Base-by-base conservation (phyloP, 1,140 invertebrate species). In the Tribolium madens region DNA sequence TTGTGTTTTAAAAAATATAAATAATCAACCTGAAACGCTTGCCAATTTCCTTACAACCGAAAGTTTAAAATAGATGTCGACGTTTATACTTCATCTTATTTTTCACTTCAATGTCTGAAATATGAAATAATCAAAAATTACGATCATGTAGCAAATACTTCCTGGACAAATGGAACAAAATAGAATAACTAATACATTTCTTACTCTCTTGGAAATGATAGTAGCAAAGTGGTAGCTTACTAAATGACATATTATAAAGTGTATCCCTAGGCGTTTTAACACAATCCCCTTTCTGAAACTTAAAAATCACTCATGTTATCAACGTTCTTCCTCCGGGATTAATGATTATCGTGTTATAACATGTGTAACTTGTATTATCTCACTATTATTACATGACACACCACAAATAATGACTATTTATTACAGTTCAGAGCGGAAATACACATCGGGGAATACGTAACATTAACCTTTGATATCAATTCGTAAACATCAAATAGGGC, bases 341-440 rank as follows among this genome's bases (percentile, higher is more conserved):
- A 60, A 60, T 60, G 53, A 26, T 60, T 33, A 64, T 64, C 57
- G n/a, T 64, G 57, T 64, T 64, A 64, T 33, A 64, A 64, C 57
- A 64, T 33, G 57, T 64, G 57, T 64, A 64, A 26, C 21, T 64
- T 26, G 52, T 57, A 64, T 12, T 36, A 64, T 64, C 57, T 64
- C 57, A 33, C 57, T 64, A 64, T 64, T 64, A 64, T 64, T 33
- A 64, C 57, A 64, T 64, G 57, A 64, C 57, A 64, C 57, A 64
- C 57, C 57, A 64, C 57, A 64, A 64, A 64, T 64, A 64, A 64
- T 64, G 57, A 64, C 57, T 64, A 64, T 64, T 64, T 64, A 64
- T 64, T 64, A 64, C 57, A 12, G 57, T 26, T 64, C 57, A 64
- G 57, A 26, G 57, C 26, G 26, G 57, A 64, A 64, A 64, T 64